Evolutionary conservation across 1,140 invertebrate species (phyloP), one percentile per base, ranked within the genome.

Genomic region (Magallana ariakensis): DNA sequence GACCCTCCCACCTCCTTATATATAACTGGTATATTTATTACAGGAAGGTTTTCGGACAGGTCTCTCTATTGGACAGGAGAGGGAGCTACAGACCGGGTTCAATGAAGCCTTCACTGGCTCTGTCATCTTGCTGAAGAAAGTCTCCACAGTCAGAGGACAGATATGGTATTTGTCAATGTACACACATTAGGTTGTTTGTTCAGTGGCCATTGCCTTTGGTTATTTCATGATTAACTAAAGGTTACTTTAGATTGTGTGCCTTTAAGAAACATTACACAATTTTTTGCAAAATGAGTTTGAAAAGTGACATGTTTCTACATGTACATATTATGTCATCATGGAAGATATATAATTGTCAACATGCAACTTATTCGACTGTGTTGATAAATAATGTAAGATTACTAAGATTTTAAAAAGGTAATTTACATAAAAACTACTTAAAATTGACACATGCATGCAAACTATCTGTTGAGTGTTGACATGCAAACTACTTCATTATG

Each of bases 101-200:
- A 84, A 84, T 26, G 7, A 60, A 46, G 33, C 26, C 8, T 84
- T 60, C 16, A 9, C 19, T 3, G 4, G 15, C 1, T 16, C 26
- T 10, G 4, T 33, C 33, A 33, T 7, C 60, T 22, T 60, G 53
- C 57, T 62, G n/a, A 19, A 53, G 15, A 33, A n/a, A 11, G 15
- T 60, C 11, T 60, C 56, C 8, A 84, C 7, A 10, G n/a, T 84
- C 26, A 22, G 56, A 26, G 56, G 56, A 33, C 26, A 62, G 16
- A 60, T 84, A 4, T 84, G 83, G 83, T 84, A 60, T 26, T 13
- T 83, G 11, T 11, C 5, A 46, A 46, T 46, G 33, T 46, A 46
- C 33, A 46, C 5, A 11, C 53, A 0, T 1, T 7, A 62, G 58
- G 19, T n/a, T 15, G 57, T 13, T 13, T 62, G 16, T 3, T n/a